Base-by-base conservation (phyloP, 30 jellyfish, hydroid and myxozoan genomes). In the Calvadosia cruxmelitensis region DNA sequence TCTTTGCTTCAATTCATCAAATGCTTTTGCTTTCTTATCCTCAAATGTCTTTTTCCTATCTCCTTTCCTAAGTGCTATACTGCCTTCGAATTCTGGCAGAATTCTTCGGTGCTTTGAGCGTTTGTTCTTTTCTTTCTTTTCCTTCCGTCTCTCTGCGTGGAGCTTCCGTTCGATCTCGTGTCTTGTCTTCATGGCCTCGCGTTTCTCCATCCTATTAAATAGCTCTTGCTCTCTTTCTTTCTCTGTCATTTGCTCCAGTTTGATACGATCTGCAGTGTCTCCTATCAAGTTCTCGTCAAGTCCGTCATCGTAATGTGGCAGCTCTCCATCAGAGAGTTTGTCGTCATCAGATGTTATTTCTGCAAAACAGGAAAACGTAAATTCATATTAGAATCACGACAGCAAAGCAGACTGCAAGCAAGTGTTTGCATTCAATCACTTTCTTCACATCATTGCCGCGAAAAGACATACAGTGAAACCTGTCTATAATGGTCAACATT, bases 231-330 rank as follows among this genome's bases (percentile, higher is more conserved):
- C 96, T 29, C 96, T 64, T 64, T 86, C 96, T 57, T 74, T 77
- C 70, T 86, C 96, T 23, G 96, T 86, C 96, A 86, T 86, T 83
- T 73, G 69, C 61, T 77, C 93, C 7, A 86, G 74, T 51, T 70
- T 86, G 49, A 70, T 27, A 71, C 93, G 42, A 51, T 86, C 96
- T 51, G 85, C 93, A 20, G 78, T 94, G 66, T 86, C 94, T 0
- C 96, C 96, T 50, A 86, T 83, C 52, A 80, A 62, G 62, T 86
- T 76, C 1, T 80, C 96, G 70, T 80, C 96, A 61, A 79, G 78
- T 0, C 94, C 94, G 50, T 86, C 96, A 75, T 86, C 94, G 76
- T 76, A 86, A 3, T 78, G 93, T 3, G 87, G 91, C 26, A 85
- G 65, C 52, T 85, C 93, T 34, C 89, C 93, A 36, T 85, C 96